phyloP scores from a whole-genome alignment of 2,113 vertebrate species.

The Lethenteron camtschaticum region DNA sequence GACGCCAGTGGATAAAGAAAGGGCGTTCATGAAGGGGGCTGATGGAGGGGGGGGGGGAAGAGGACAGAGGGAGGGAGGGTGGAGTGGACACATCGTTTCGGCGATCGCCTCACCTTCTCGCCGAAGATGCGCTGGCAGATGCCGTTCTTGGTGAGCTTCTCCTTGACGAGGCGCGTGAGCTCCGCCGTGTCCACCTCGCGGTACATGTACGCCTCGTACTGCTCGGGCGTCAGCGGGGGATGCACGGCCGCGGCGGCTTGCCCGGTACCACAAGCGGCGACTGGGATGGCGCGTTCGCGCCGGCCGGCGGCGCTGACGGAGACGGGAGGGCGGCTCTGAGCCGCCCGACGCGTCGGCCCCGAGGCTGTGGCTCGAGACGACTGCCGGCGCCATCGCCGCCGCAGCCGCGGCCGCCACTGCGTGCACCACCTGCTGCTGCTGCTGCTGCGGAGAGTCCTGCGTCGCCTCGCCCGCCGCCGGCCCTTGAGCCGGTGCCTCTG shows the following conservation, averaged over 20 bases:
- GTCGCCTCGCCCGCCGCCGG: slow-evolving; percentile 10
- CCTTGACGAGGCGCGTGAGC: slow-evolving; percentile 86
- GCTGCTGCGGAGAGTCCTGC: slow-evolving; percentile 30
- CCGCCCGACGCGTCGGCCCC: slow-evolving; percentile 26
- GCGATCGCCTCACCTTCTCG: slow-evolving; percentile 48
- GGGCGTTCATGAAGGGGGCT: too few species aligned
- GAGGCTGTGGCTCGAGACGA: slow-evolving; percentile 42
- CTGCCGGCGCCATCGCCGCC: slow-evolving; percentile 14
- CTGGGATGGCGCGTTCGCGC: slow-evolving; percentile 26
- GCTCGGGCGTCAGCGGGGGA: slow-evolving; percentile 74
- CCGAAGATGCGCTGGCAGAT: slow-evolving; percentile 98
- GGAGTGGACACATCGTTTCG: too few species aligned
- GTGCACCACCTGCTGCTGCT: too few species aligned
- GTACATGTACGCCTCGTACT: slow-evolving; percentile 99
- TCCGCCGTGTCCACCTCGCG: slow-evolving; percentile 87
- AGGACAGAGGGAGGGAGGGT: too few species aligned
- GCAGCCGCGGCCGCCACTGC: too few species aligned
- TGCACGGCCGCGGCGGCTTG: slow-evolving; percentile 55
- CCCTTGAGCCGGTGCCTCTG: slow-evolving; percentile 6
- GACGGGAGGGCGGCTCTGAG: slow-evolving; percentile 18
- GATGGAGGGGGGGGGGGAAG: too few species aligned
- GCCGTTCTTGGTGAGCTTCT: slow-evolving; percentile 92
- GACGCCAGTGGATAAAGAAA: too few species aligned
- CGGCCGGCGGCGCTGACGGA: slow-evolving; percentile 16
- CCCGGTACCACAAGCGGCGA: slow-evolving; percentile 66